Evolutionary conservation across 2,797 vertebrate genomes (phyloP), one percentile per base, ranked within the genome.

Genomic region (Hyperoplus lanceolatus): DNA sequence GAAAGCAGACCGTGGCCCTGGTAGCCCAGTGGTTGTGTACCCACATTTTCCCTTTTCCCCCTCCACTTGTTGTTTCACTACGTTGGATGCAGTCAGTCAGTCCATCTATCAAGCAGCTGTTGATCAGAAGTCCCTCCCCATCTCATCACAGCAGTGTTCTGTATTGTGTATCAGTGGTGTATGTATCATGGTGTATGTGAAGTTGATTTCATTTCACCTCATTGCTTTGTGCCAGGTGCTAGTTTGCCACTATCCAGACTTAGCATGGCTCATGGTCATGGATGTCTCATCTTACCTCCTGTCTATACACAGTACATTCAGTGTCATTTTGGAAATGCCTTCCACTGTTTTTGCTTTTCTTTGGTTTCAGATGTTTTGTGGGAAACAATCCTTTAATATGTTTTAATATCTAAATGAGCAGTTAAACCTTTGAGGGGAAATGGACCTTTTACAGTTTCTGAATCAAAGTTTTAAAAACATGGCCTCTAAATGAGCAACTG

Each of bases 221-320:
- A 93, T 82, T 89, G 93, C 91, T 94, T 94, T 92, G 71, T 63
- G 82, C 84, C 70, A 65, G 61, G 59, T 75, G 38, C 69, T 73
- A 69, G 29, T 29, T 66, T 86, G 89, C 82, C 62, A 88, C 92
- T 92, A 92, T 88, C 76, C 29, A 89, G 79, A 90, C 68, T 83
- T 91, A 87, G 94, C 96, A 96, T 97, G 95, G 95, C 94, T 96
- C 76, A 66, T 70, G 84, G 41, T 63, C 75, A 90, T 84, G 70
- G 51, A 7, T 36, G 55, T 60, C 56, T 38, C 62, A 49, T 38
- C 42, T 72, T 76, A 60, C 67, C 41, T 9, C 78, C 77, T 66
- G 70, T 85, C 71, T 79, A 79, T 61, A 82, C 74, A 39, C 60
- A 54, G 29, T 67, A 63, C 65, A 49, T 69, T 36, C 3, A 50